Percentiles rank a stretch among this genome's conserved stretches.
Evolutionary conservation across 2,797 vertebrate genomes (phyloP).

Genomic region (Helarctos malayanus): DNA sequence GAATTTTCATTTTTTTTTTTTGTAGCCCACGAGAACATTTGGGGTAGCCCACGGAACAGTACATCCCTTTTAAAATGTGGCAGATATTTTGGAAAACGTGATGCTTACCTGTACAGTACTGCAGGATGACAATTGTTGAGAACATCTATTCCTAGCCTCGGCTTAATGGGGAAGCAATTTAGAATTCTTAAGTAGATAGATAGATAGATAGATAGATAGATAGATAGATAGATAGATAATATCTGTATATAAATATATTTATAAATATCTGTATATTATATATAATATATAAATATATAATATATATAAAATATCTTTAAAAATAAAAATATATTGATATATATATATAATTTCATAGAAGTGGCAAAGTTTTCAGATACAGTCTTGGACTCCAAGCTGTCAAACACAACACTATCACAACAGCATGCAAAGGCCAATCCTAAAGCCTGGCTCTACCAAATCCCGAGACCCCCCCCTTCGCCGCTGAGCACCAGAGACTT

Average conservation of each 20-base stretch:
- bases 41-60: not conserved
- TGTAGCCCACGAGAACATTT: not conserved
- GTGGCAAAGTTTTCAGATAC: constrained; percentile 21
- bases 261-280: not conserved
- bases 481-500: too few species aligned
- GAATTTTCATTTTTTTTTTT: not conserved
- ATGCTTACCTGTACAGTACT: not conserved
- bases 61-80: not conserved
- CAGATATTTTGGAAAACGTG: constrained; percentile 30
- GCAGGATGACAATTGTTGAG: not conserved
- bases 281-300: not conserved
- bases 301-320: too few species aligned
- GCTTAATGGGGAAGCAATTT: not conserved
- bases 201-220: rapidly evolving
- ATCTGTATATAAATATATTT: not conserved
- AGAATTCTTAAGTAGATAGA: not conserved
- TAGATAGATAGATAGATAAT: not conserved
- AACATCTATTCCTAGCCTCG: not conserved
- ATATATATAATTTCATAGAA: not conserved
- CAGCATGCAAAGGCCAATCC: not conserved
- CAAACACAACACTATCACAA: not conserved
- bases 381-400: not conserved
- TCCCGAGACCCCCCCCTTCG: not conserved
- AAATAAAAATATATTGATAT: not conserved
- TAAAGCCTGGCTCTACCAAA: not conserved